These are phyloP conservation scores for Drosophila sturtevanti DNA, from an alignment of 1,140 invertebrate genomes.

Conservation along the genomic window DNA sequence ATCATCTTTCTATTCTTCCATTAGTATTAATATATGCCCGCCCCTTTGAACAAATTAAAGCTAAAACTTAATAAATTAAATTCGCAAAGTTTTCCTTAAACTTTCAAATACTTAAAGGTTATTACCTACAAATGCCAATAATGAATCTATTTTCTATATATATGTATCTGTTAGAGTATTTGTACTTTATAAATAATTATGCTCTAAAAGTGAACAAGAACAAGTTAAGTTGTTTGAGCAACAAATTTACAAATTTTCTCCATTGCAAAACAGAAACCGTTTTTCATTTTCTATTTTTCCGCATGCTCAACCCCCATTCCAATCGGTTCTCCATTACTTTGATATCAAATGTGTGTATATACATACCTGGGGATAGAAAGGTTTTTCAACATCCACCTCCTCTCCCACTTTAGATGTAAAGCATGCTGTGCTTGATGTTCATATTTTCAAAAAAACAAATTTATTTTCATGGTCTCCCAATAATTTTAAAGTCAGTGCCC, in stretches of 20 bases:
- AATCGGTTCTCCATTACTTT: not conserved
- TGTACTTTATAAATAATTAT: not conserved
- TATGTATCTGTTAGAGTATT: too few relatives aligned
- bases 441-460: conserved; percentile 58
- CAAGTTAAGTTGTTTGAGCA: not conserved
- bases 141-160: too few relatives aligned
- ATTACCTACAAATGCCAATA: too few relatives aligned
- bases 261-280: not conserved
- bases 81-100: too few relatives aligned
- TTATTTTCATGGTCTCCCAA: conserved; percentile 58
- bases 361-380: not conserved
- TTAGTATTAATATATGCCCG: too few relatives aligned
- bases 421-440: conserved; percentile 50
- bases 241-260: not conserved
- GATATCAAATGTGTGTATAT: not conserved
- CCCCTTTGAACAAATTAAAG: too few relatives aligned
- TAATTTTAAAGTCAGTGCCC: conserved; percentile 49
- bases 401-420: not conserved
- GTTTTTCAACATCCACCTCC: not conserved
- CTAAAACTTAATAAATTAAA: too few relatives aligned
- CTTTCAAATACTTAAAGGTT: too few relatives aligned
- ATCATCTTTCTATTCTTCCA: too few relatives aligned
- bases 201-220: not conserved
- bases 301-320: not conserved
- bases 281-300: conserved; percentile 6